Evolutionary conservation across 1,140 invertebrate species (phyloP), one percentile per base, ranked within the genome.

Genomic region (Zaprionus nigranus): DNA sequence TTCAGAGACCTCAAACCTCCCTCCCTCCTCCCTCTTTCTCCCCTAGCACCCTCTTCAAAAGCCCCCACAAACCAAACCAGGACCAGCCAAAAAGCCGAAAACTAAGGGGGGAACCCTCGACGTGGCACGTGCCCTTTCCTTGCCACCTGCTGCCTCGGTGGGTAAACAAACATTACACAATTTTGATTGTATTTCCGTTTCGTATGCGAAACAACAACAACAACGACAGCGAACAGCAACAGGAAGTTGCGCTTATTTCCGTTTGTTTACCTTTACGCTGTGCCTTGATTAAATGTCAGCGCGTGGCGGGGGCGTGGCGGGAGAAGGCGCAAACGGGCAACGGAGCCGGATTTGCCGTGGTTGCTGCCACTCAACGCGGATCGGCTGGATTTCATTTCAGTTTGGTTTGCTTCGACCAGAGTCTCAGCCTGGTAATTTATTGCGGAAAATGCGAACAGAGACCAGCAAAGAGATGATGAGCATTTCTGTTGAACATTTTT

Each of bases 181-280:
- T 88, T 88, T 88, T 88, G 85, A 88, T 88, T 88, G 85, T 88
- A 88, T 88, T 88, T 88, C 85, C 85, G 85, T 90, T 90, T 77
- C 75, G 75, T 82, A 90, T 90, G 85, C 84, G 84, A 69, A 17
- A 17, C 40, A 46, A 70, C 58, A 75, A 66, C 77, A 67, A 64
- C 81, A 78, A 61, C 63, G 38, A 28, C 34, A 64, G 43, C 74
- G 76, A 88, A n/a, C 84, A 78, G 67, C 85, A 76, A 90, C 81
- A 80, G 84, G 84, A 88, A 88, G 85, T 88, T 85, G 88, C 85
- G 85, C 85, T 88, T 85, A 88, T 88, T 88, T 88, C 85, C 85
- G 85, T 90, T 88, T 88, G 85, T 88, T 88, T 88, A 90, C 85
- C 85, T 84, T 84, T 84, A 78, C 81, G 81, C 81, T 88, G 78